Evolutionary conservation across 2,113 vertebrate genomes (phyloP).

Genomic region (Setophaga kirtlandii): DNA sequence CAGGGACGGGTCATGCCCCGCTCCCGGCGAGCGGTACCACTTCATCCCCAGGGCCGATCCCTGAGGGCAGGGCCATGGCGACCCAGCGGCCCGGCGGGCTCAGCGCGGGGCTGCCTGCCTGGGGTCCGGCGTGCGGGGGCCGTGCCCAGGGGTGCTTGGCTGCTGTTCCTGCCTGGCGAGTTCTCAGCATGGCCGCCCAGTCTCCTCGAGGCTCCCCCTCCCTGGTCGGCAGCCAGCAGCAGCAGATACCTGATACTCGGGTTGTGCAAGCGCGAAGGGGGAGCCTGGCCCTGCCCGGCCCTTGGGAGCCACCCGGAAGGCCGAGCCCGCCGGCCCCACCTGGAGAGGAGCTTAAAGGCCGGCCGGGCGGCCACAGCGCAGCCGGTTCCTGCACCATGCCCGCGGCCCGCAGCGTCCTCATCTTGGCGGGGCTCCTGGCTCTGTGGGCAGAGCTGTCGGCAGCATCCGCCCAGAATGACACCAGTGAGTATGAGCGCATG

Average conservation of each 20-base stretch:
- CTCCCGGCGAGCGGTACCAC: neutral
- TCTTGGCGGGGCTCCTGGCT: constrained; percentile 51
- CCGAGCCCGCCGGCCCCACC: constrained; percentile 60
- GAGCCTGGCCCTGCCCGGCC: constrained; percentile 52
- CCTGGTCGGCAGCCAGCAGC: constrained; percentile 56
- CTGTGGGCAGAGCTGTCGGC: constrained; percentile 47
- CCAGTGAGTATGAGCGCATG: constrained; percentile 62
- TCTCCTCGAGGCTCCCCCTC: constrained; percentile 51
- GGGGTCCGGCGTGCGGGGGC: neutral
- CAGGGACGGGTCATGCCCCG: accelerated
- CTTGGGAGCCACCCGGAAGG: constrained; percentile 63
- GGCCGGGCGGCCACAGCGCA: constrained; percentile 2
- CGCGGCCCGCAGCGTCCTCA: constrained; percentile 34
- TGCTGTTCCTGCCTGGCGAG: constrained; percentile 45
- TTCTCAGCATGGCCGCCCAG: constrained; percentile 1
- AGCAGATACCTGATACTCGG: constrained; percentile 62
- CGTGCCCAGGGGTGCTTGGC: neutral
- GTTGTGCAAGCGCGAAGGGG: constrained; percentile 67
- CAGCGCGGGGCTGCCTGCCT: accelerated
- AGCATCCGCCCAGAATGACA: constrained; percentile 58
- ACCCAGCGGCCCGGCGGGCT: neutral
- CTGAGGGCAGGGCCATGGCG: neutral
- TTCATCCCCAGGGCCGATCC: accelerated
- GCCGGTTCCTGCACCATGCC: constrained; percentile 49
- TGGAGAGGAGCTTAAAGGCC: constrained; percentile 58